Percentiles rank a stretch among this genome's conserved stretches.
phyloP scores from a whole-genome alignment of 1,140 invertebrate species.

The Nephotettix cincticeps region DNA sequence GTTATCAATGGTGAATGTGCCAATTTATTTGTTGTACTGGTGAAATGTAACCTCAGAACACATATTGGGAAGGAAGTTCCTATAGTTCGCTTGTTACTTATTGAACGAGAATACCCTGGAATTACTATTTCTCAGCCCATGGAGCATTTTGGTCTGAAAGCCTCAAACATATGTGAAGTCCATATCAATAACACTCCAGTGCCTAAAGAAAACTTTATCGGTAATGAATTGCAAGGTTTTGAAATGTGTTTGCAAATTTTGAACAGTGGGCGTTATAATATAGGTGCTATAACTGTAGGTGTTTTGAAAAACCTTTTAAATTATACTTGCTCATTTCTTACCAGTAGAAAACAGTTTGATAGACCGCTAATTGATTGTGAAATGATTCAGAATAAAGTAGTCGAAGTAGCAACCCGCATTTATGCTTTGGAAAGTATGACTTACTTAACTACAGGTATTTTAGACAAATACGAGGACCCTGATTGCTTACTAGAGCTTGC shows the following conservation, averaged over 20 bases:
- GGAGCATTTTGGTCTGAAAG: conserved; percentile 12
- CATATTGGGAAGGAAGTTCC: background rate
- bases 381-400: conserved; percentile 28
- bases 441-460: conserved; percentile 34
- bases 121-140: background rate
- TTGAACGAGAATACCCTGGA: conserved; percentile 3
- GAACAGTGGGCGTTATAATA: conserved; percentile 6
- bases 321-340: conserved; percentile 58
- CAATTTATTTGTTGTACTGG: conserved; percentile 34
- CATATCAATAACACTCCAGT: conserved; percentile 16
- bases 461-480: conserved; percentile 57
- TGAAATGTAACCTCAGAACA: background rate
- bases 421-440: conserved; percentile 40
- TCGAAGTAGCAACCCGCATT: conserved; percentile 28
- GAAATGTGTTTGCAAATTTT: conserved; percentile 21
- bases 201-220: conserved; percentile 10
- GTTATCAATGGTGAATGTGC: conserved; percentile 32
- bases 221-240: conserved; percentile 16
- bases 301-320: conserved; percentile 51
- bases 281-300: conserved; percentile 26
- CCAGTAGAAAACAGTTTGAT: conserved; percentile 66
- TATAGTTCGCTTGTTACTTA: background rate
- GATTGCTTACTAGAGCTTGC: conserved; percentile 75
- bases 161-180: conserved; percentile 15
- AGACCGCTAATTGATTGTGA: conserved; percentile 54